A percentile compares a stretch with the other conserved stretches of the same genome.
Conservation (phyloP, 2,797 vertebrate genomes). For the Cichlasoma orientale region DNA sequence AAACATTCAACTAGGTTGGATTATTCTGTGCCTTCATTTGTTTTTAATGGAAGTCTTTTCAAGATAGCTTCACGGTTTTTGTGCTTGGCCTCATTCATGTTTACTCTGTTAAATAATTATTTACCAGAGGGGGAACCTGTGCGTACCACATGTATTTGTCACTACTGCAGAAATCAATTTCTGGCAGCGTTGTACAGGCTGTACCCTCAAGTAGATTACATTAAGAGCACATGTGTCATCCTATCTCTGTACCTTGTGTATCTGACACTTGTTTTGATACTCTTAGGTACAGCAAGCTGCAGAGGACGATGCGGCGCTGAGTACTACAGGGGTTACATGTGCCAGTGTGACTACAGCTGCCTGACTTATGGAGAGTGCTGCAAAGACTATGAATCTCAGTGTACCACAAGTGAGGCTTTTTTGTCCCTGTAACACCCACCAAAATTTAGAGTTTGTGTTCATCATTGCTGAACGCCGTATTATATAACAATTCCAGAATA, state of each 20-base stretch:
- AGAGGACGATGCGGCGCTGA: conserved; percentile 87
- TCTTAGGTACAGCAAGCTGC: conserved; percentile 81
- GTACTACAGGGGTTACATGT: conserved; percentile 86
- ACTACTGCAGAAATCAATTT: conserved; percentile 17
- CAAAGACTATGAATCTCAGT: conserved; percentile 85
- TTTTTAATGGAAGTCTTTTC: not conserved
- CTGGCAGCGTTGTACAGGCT: conserved; percentile 13
- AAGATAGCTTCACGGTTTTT: conserved; percentile 7
- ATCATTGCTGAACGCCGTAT: not conserved
- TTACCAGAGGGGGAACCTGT: conserved; percentile 11
- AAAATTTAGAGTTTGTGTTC: not conserved
- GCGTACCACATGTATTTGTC: not conserved
- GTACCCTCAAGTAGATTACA: not conserved
- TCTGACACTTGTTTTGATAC: not conserved
- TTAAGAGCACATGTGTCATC: not conserved
- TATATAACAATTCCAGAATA: fast-evolving
- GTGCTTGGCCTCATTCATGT: conserved; percentile 33
- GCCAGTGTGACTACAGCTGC: conserved; percentile 94
- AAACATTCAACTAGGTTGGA: not conserved
- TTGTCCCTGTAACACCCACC: fast-evolving
- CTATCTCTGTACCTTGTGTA: not conserved
- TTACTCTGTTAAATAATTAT: conserved; percentile 40
- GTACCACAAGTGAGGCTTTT: conserved; percentile 85
- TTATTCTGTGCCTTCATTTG: not conserved
- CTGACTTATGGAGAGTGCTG: conserved; percentile 92